Evolutionary conservation across 2,113 vertebrate species (phyloP), one percentile per base, ranked within the genome.

Genomic region (Pelodiscus sinensis): DNA sequence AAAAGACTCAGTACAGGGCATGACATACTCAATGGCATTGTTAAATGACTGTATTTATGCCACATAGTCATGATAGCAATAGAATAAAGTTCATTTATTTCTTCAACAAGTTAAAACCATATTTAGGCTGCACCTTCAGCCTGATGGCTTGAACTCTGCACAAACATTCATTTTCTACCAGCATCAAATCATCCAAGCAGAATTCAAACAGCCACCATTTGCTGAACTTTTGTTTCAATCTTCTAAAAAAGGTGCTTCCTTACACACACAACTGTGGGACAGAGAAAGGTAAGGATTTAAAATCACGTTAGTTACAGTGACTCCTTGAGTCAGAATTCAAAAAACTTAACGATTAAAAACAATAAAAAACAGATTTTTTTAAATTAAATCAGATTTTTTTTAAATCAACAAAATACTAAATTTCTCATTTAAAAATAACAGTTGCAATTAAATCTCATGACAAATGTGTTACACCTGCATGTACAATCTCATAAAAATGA

Each of bases 71-170:
- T 31, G 94, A 92, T 91, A 91, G 87, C 87, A 83, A 5, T 1
- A 21, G 82, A 92, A 96, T 91, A 90, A 94, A 38, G 79, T 84
- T 91, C 88, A 93, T 95, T 85, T 95, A 87, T 94, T 96, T 93
- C 95, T 95, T 86, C 93, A 95, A 85, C 91, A 80, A 73, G 92
- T 92, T 94, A 91, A 93, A 96, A 95, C 92, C 86, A 9, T 93
- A 94, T 95, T 97, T 96, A 96, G 93, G 95, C 96, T 91, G 91
- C 68, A 92, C 96, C 95, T 96, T 94, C 96, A 96, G 94, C 96
- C 94, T 95, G 81, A 57, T 95, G 87, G 95, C 92, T 84, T 93
- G 96, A 97, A 96, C 96, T 97, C 92, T 94, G 95, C 89, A 94
- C 93, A 27, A 93, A 95, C 85, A 95, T 3, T 81, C 92, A 86